Evolutionary conservation across 1,140 invertebrate species (phyloP).

Genomic region (Dolichoris vasculosae): DNA sequence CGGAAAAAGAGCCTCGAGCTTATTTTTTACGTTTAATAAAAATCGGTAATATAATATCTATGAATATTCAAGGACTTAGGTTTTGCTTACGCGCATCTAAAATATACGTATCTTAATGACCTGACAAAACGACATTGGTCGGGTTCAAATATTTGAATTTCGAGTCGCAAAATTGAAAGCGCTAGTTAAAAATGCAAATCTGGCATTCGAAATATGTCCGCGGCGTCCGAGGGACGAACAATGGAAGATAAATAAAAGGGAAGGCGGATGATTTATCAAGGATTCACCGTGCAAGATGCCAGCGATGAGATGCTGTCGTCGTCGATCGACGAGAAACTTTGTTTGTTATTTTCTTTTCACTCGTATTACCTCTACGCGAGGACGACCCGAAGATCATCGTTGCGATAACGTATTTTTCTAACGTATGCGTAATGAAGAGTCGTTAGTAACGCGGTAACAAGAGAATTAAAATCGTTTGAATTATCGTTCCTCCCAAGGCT

Average conservation of each 20-base stretch:
- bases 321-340: not conserved
- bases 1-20: too few relatives aligned
- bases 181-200: not conserved
- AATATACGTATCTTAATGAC: not conserved
- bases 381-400: not conserved
- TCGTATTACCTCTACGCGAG: not conserved
- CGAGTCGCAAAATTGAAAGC: not conserved
- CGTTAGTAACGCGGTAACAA: not conserved
- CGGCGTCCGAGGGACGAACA: not conserved
- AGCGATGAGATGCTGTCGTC: not conserved
- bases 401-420: not conserved
- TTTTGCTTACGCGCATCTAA: not conserved
- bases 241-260: constrained; percentile 9
- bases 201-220: not conserved
- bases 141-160: not conserved
- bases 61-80: too few relatives aligned
- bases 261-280: constrained; percentile 10
- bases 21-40: too few relatives aligned
- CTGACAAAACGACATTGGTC: not conserved
- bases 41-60: too few relatives aligned
- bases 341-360: not conserved
- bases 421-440: not conserved
- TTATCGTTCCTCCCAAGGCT: not conserved
- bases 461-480: not conserved
- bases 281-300: not conserved